Base-by-base conservation (phyloP, 1,140 invertebrate genomes). In the Caenorhabditis brenneri region DNA sequence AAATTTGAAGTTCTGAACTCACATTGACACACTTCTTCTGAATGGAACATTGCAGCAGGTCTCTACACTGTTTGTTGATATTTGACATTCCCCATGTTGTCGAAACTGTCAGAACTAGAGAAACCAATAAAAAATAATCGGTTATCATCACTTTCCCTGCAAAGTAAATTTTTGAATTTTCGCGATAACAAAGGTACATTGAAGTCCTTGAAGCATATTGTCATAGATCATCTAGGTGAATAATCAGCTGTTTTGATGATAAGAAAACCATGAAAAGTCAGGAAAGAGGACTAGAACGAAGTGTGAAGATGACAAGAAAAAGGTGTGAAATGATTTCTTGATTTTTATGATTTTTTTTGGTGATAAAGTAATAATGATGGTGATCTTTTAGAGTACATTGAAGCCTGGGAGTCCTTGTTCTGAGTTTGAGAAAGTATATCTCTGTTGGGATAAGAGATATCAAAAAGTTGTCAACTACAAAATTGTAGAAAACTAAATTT, bases 21-120 rank as follows among this genome's bases (percentile, higher is more conserved):
- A 88, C 53, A 79, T 88, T 87, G 29, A 89, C 87, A 86, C 87
- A 88, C 31, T 83, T 83, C 58, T 83, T 74, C 22, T 80, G 69
- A 55, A 86, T 83, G 19, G 85, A 48, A 46, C 85, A 86, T 27
- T 60, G 58, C 36, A 86, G 48, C 36, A 86, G 42, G 49, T 83
- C 79, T 27, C 85, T 22, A 31, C 85, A 86, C 24, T 85, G 79
- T 46, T 80, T 80, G 79, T 85, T 85, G 24, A 85, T 31, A 65
- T 74, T 74, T 24, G 65, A 42, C 22, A 42, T n/a, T 39, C 65
- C 65, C 6, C 12, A 19, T 6, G 65, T 42, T 33, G 36, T 22
- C 5, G 36, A 42, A 46, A 74, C 36, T 22, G 19, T 36, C 65
- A 74, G 10, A 42, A 46, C n/a, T 19, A 36, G 46, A 10, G 46